Base-by-base conservation (phyloP, 2,888 invertebrate genomes). In the Rhodophaea formosa region DNA sequence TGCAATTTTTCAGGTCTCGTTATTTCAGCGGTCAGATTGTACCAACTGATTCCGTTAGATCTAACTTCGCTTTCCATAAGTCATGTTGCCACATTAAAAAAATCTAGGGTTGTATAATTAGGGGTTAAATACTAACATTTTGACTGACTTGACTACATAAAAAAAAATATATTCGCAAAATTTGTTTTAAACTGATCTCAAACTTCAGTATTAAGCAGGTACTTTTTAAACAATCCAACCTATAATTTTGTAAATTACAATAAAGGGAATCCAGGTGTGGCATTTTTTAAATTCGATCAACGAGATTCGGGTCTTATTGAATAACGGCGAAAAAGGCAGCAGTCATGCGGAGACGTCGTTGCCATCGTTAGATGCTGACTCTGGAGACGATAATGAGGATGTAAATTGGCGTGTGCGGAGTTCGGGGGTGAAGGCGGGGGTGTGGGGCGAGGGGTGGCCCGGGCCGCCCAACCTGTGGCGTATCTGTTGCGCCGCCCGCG, bases 381-480 rank as follows among this genome's bases (percentile, higher is more conserved):
- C 71, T 65, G 75, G 74, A 79, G 78, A 79, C 74, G 79, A 76
- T 88, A 86, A 88, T 85, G 81, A 86, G 82, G 82, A 88, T 88
- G 86, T 86, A 87, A 86, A 88, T 87, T 83, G 83, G 71, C 67
- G 77, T 75, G 74, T 70, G 77, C 74, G 79, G 79, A 65, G 71
- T 65, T 65, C 58, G 56, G 63, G 65, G 67, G 70, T 61, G 66
- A 62, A 53, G 63, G 69, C 71, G 59, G 51, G 47, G 69, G 71
- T 68, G 71, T 58, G 67, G 63, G 72, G 73, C 67, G 62, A 69
- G 70, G 74, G 76, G 77, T 74, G 78, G 75, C 83, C 86, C 85
- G 84, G 86, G 84, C 85, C 86, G 80, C 81, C 82, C 86, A 86
- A 91, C 90, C 90, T 91, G 90, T 90, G 79, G 90, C 89, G 85